Conservation (phyloP, 2,113 vertebrate species). For the Poicephalus gulielmi region DNA sequence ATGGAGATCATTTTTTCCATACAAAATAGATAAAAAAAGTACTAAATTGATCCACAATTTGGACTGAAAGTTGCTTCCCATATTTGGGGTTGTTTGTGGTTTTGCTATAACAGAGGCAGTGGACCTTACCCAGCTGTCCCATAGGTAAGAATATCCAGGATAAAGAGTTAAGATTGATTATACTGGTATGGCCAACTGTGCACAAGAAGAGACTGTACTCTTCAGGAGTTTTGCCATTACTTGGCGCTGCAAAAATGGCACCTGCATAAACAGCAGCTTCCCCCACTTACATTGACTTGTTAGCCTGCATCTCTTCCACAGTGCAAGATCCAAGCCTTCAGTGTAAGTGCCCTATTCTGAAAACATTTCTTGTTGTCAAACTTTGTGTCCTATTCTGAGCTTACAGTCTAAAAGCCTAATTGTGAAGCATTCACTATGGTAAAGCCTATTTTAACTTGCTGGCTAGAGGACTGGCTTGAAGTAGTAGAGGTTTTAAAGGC, state of each 20-base stretch:
- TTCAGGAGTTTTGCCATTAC: neutral
- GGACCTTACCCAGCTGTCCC: neutral
- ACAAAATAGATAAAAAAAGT: neutral
- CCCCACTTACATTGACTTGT: neutral
- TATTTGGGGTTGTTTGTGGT: neutral
- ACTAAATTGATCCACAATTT: neutral
- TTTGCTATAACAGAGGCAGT: neutral
- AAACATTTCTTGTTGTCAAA: neutral
- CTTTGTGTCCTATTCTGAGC: neutral
- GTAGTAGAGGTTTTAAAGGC: neutral
- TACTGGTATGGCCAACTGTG: neutral
- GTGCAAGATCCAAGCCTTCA: neutral
- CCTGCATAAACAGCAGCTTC: neutral
- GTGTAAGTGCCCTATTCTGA: neutral
- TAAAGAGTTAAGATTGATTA: neutral
- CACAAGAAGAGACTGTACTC: neutral
- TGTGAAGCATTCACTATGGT: neutral
- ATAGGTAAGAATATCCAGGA: neutral
- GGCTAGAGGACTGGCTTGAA: neutral
- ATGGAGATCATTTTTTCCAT: neutral
- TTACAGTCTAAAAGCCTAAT: neutral
- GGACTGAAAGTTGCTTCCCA: neutral
- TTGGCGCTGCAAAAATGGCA: neutral
- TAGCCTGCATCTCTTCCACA: neutral
- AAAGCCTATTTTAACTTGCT: neutral